Percentiles rank a stretch among this genome's conserved stretches.
Conservation (phyloP, 1,140 invertebrate genomes). For the Trialeurodes vaporariorum region DNA sequence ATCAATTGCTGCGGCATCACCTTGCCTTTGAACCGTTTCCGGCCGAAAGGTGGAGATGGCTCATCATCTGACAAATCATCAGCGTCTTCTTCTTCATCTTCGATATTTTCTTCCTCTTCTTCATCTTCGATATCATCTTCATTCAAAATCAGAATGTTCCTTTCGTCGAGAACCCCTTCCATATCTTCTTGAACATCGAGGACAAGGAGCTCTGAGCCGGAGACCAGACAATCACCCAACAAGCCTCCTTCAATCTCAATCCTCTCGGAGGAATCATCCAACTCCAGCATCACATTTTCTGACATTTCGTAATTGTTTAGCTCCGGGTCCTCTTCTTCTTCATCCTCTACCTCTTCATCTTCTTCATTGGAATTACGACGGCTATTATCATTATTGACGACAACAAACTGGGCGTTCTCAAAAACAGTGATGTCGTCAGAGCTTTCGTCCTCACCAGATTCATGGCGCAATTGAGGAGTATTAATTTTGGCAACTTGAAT, state of each 20-base stretch:
- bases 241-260: slow-evolving; percentile 12
- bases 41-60: slow-evolving; percentile 19
- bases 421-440: background rate
- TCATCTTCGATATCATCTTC: slow-evolving; percentile 32
- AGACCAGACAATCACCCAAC: slow-evolving; percentile 25
- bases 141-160: slow-evolving; percentile 36
- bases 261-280: background rate
- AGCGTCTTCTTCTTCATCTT: slow-evolving; percentile 19
- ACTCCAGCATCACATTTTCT: background rate
- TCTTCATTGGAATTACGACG: background rate
- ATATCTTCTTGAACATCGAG: slow-evolving; percentile 31
- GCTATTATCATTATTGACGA: background rate
- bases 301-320: background rate
- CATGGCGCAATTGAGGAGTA: background rate
- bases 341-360: background rate
- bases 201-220: slow-evolving; percentile 20
- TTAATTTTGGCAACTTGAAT: slow-evolving; percentile 5
- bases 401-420: background rate
- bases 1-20: slow-evolving; percentile 18
- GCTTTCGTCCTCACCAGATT: background rate
- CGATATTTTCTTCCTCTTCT: slow-evolving; percentile 29
- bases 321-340: background rate
- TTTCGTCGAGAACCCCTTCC: slow-evolving; percentile 23
- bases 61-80: slow-evolving; percentile 22
- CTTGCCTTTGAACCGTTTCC: slow-evolving; percentile 22